These are phyloP conservation scores for Icerya purchasi DNA, from an alignment of 2,888 invertebrate genomes.

Conservation along the genomic window DNA sequence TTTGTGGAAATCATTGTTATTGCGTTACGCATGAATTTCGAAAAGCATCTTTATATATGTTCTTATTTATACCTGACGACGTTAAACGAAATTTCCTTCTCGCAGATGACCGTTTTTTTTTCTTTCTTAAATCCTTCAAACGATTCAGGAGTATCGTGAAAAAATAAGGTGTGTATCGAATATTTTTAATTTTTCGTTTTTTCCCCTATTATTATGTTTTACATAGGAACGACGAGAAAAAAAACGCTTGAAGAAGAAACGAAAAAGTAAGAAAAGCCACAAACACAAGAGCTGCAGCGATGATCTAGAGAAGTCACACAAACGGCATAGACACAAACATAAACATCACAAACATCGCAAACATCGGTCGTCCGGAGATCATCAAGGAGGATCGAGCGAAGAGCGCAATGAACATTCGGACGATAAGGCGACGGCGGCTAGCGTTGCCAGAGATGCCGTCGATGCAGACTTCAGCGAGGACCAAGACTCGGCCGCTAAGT, in stretches of 20 bases:
- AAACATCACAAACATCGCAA: conserved; percentile 20
- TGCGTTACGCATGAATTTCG: too few relatives aligned
- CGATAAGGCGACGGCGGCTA: background rate
- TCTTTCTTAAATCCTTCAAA: too few relatives aligned
- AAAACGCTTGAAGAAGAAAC: conserved; percentile 15
- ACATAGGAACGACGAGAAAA: conserved; percentile 7
- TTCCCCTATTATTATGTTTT: too few relatives aligned
- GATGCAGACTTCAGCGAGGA: background rate
- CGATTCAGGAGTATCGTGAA: too few relatives aligned
- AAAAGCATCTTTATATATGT: too few relatives aligned
- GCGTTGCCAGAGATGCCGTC: background rate
- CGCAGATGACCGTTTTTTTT: too few relatives aligned
- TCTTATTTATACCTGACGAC: too few relatives aligned
- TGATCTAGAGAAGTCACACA: conserved; percentile 39
- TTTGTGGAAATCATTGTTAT: too few relatives aligned
- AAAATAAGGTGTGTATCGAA: too few relatives aligned
- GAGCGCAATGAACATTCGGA: background rate
- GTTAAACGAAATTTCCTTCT: too few relatives aligned
- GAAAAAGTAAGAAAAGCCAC: conserved; percentile 13
- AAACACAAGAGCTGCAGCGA: conserved; percentile 21
- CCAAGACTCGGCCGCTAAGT: background rate
- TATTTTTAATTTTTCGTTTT: too few relatives aligned
- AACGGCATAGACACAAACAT: conserved; percentile 46
- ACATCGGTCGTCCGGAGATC: too few relatives aligned
- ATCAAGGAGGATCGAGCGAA: conserved; percentile 3